phyloP scores from a whole-genome alignment of 2,888 invertebrate genomes.

The Nasonovia ribisnigri region DNA sequence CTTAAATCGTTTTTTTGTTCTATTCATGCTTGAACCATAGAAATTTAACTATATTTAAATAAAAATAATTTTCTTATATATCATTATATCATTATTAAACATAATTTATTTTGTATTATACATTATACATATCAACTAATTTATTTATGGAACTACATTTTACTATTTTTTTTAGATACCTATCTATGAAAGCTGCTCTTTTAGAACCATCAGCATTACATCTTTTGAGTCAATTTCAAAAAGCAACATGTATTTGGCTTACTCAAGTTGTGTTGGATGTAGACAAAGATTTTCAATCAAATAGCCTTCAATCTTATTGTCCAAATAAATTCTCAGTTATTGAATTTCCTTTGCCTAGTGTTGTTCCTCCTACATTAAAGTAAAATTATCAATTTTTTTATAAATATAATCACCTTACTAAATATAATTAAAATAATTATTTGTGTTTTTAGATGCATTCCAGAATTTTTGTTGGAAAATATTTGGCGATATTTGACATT shows the following conservation, averaged over 20 bases:
- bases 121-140: not conserved
- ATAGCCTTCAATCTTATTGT: conserved; percentile 73
- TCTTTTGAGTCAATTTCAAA: conserved; percentile 81
- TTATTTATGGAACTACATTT: conserved; percentile 12
- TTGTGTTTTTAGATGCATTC: conserved; percentile 79
- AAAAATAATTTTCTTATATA: too few relatives aligned
- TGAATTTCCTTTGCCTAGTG: conserved; percentile 75
- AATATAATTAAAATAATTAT: not conserved
- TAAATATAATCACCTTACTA: not conserved
- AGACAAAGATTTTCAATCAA: conserved; percentile 68
- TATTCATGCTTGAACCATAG: too few relatives aligned
- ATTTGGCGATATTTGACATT: conserved; percentile 85
- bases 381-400: conserved; percentile 32
- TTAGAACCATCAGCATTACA: conserved; percentile 81
- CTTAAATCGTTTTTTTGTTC: too few relatives aligned
- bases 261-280: conserved; percentile 81
- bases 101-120: not conserved
- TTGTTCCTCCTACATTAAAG: conserved; percentile 66
- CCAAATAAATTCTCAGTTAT: conserved; percentile 75
- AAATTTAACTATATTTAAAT: too few relatives aligned
- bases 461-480: conserved; percentile 92
- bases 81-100: too few relatives aligned
- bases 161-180: conserved; percentile 72
- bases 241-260: conserved; percentile 87
- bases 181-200: conserved; percentile 82